Evolutionary conservation across 1,140 invertebrate species (phyloP), one percentile per base, ranked within the genome.

Genomic region (Leptopilina clavipes): DNA sequence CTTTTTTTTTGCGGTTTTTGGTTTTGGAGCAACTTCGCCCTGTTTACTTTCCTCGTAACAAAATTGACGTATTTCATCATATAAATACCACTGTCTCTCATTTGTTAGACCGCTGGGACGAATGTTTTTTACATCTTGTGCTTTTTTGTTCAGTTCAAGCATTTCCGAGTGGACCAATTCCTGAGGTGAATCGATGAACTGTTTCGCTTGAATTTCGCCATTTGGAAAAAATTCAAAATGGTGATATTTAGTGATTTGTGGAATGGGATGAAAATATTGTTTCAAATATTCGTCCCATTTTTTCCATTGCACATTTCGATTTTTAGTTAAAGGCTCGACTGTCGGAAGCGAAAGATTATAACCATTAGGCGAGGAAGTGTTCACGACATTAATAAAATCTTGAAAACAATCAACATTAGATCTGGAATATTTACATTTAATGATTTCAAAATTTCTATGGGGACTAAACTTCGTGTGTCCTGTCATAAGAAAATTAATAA

Each of bases 401-500:
- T 56, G 52, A 10, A 56, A 18, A 19, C 52, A 56, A 56, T 56
- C 52, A 14, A 56, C 52, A 10, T 56, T 18, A 56, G 52, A 56
- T 18, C 8, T 1, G 18, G 52, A 14, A 19, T 19, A 19, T 19
- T 56, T 56, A 6, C 3, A 56, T 56, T 56, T 56, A 7, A 56
- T 8, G 17, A 56, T 56, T 19, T 17, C 52, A 56, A 56, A 19
- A 48, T 56, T 56, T 56, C 52, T 19, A 19, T 56, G 17, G 6
- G 52, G 52, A 56, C 52, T 56, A 56, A 56, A 56, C 9, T 56
- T 56, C n/a, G 52, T 56, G 18, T 56, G 52, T 19, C 52, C 18
- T 18, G 18, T 56, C 18, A 56, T 10, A 19, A 56, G 52, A 56
- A 56, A 56, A 56, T 56, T 56, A 17, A 56, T 18, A 9, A 17